phyloP scores from a whole-genome alignment of 2,113 vertebrate species.

The Aphyosemion australe region DNA sequence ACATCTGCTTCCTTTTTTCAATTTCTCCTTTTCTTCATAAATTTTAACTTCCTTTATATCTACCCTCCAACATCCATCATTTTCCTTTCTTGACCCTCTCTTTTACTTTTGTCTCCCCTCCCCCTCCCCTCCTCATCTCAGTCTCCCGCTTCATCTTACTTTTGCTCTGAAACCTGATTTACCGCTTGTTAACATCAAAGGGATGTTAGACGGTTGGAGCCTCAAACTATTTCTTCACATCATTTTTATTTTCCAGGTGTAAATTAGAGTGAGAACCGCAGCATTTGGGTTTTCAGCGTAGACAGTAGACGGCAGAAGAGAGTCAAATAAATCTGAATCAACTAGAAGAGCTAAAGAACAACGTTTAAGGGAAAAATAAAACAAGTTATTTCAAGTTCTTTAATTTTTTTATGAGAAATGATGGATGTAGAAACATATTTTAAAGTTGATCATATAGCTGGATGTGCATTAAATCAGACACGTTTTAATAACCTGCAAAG shows the following conservation, averaged over 20 bases:
- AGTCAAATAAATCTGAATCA: conserved; percentile 20
- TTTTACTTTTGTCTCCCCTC: conserved; percentile 55
- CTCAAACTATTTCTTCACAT: conserved; percentile 73
- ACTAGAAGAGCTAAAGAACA: no score
- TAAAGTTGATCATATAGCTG: no score
- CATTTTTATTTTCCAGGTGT: conserved; percentile 72
- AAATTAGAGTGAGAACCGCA: conserved; percentile 65
- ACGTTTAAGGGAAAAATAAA: no score
- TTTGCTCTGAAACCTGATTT: conserved; percentile 72
- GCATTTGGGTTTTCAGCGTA: conserved; percentile 48
- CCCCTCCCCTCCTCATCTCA: conserved; percentile 17
- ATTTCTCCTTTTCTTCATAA: conserved; percentile 40
- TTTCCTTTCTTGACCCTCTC: conserved; percentile 49
- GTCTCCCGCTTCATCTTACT: conserved; percentile 64
- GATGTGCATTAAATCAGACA: no score
- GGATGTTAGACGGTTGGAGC: conserved; percentile 63
- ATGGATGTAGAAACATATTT: no score
- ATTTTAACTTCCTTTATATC: conserved; percentile 49
- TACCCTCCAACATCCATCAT: conserved; percentile 26
- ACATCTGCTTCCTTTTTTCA: conserved; percentile 33
- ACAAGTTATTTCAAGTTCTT: no score
- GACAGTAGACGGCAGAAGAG: conserved; percentile 39
- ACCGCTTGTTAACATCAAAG: conserved; percentile 76
- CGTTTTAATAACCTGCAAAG: no score
- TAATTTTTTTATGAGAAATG: no score